A percentile compares a stretch with the other conserved stretches of the same genome.
Conservation (phyloP, 30 jellyfish, hydroid and myxozoan genomes). For the Rhopilema esculentum region DNA sequence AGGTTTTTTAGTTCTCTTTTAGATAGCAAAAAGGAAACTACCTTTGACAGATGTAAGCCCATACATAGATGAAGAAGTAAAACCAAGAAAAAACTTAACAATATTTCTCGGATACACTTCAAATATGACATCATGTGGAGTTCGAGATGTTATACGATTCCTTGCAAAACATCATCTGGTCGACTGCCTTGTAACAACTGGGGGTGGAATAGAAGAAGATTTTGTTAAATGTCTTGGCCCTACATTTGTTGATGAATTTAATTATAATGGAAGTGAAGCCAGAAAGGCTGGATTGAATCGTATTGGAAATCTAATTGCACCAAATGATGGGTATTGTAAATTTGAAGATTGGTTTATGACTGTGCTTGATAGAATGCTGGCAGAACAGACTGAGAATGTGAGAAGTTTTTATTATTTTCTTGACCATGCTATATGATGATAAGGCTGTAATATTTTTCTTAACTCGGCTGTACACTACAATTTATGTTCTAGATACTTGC, state of each 20-base stretch:
- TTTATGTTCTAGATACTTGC: not conserved
- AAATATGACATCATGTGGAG: slow-evolving; percentile 98
- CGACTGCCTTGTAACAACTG: slow-evolving; percentile 96
- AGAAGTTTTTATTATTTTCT: not conserved
- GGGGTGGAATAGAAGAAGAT: slow-evolving; percentile 99
- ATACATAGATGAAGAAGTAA: slow-evolving; percentile 63
- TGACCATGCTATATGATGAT: not conserved
- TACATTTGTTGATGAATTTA: slow-evolving; percentile 83
- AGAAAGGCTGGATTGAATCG: slow-evolving; percentile 92
- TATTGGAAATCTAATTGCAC: slow-evolving; percentile 96
- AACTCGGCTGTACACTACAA: not conserved
- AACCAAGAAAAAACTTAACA: slow-evolving; percentile 85
- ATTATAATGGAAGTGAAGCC: slow-evolving; percentile 75
- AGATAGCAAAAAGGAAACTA: slow-evolving; percentile 73
- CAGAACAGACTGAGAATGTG: slow-evolving; percentile 79
- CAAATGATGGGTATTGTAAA: slow-evolving; percentile 85
- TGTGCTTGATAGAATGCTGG: slow-evolving; percentile 84
- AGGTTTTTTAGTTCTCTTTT: not conserved
- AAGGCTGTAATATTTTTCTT: not conserved
- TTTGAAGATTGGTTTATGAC: slow-evolving; percentile 98
- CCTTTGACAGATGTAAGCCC: slow-evolving; percentile 73
- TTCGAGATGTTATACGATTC: slow-evolving; percentile 91
- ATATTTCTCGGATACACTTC: slow-evolving; percentile 98
- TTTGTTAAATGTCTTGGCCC: slow-evolving; percentile 96
- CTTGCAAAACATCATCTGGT: slow-evolving; percentile 90